Evolutionary conservation across 2,113 vertebrate species (phyloP).

Genomic region (Laticauda colubrina): DNA sequence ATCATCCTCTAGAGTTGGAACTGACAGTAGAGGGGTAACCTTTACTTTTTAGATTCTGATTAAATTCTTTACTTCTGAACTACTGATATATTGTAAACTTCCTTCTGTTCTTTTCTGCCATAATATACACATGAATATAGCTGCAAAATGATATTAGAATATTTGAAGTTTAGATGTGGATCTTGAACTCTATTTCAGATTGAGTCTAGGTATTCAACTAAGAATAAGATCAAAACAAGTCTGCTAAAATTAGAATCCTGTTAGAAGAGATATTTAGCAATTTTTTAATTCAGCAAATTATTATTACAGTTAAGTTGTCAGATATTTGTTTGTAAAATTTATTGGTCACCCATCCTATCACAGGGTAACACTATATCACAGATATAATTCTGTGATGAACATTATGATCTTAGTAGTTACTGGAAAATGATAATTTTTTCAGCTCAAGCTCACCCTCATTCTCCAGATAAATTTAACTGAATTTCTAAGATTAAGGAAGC

Average conservation of each 20-base stretch:
- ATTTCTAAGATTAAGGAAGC: not conserved
- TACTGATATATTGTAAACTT: not conserved
- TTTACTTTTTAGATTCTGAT: not conserved
- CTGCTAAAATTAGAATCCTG: not conserved
- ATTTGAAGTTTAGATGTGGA: not conserved
- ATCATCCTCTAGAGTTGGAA: no score
- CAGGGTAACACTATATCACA: not conserved
- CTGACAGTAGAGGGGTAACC: no score
- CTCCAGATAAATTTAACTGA: not conserved
- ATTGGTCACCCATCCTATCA: not conserved
- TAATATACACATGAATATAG: conserved; percentile 14
- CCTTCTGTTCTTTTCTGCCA: not conserved
- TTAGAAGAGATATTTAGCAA: not conserved
- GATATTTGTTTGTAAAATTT: not conserved
- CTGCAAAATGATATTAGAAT: not conserved
- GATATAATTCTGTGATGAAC: not conserved
- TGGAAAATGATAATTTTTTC: not conserved
- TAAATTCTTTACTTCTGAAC: not conserved
- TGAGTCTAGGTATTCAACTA: not conserved
- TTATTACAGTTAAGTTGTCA: not conserved
- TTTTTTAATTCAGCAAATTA: not conserved
- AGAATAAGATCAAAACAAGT: not conserved
- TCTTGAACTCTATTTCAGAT: conserved; percentile 1
- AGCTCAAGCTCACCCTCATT: not conserved
- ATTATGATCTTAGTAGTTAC: not conserved